Evolutionary conservation across 2,113 vertebrate genomes (phyloP).

Genomic region (Baryphthengus martii): DNA sequence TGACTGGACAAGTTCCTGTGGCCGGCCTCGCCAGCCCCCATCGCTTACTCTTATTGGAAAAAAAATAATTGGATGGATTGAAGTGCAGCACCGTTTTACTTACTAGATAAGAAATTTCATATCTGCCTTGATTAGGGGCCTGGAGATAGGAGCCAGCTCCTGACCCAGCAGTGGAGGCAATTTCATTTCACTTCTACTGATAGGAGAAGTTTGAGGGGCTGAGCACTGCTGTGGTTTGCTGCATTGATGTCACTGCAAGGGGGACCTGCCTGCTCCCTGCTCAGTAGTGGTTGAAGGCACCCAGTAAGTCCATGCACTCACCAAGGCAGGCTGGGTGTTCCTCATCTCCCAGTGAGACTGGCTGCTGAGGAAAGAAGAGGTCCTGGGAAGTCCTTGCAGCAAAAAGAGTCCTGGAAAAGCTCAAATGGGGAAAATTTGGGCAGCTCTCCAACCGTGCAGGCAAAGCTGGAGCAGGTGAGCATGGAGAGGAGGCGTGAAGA

Average conservation of each 20-base stretch:
- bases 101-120: constrained; percentile 63
- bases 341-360: background rate
- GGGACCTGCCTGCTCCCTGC: background rate
- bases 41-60: constrained; percentile 34
- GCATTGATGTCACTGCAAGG: background rate
- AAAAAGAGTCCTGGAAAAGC: background rate
- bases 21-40: background rate
- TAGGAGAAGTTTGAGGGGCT: background rate
- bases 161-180: constrained; percentile 7
- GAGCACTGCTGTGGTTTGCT: background rate
- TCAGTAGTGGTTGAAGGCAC: rapidly evolving
- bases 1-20: background rate
- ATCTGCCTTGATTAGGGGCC: constrained; percentile 46
- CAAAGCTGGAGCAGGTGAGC: background rate
- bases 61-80: constrained; percentile 63
- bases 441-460: background rate
- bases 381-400: background rate
- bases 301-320: background rate
- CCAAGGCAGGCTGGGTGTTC: background rate
- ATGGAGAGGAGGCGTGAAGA: background rate
- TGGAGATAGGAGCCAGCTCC: constrained; percentile 16
- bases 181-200: constrained; percentile 61
- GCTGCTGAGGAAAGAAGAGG: background rate
- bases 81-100: constrained; percentile 49
- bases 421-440: background rate